These are phyloP conservation scores for Rhamnusium bicolor DNA, from an alignment of 2,888 invertebrate genomes.

Conservation along the genomic window DNA sequence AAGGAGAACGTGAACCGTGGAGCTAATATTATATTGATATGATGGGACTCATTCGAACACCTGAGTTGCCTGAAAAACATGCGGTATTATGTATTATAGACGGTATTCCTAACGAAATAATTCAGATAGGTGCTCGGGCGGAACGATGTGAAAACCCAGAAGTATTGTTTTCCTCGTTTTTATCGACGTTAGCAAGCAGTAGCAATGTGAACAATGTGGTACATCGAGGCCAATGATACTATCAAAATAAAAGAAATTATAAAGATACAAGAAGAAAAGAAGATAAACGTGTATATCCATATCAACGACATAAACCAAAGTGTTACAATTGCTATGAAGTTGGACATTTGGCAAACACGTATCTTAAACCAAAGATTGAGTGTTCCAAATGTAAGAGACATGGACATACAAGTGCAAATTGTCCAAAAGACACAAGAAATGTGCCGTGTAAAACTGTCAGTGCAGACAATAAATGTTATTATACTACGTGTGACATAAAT, in stretches of 20 bases:
- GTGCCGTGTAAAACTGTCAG: too few relatives aligned
- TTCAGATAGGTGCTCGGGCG: constrained; percentile 33
- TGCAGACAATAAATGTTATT: constrained; percentile 13
- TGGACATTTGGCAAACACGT: too few relatives aligned
- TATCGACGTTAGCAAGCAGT: neutral
- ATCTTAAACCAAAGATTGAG: constrained; percentile 4
- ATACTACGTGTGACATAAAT: too few relatives aligned
- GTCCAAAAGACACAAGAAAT: too few relatives aligned
- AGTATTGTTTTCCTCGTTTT: neutral
- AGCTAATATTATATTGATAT: constrained; percentile 9
- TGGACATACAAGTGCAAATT: constrained; percentile 1
- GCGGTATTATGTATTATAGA: too few relatives aligned
- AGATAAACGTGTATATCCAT: neutral
- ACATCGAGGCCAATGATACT: neutral
- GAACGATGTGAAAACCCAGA: constrained; percentile 34
- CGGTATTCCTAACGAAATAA: constrained; percentile 11
- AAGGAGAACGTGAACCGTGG: constrained; percentile 21
- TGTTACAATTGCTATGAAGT: constrained; percentile 9
- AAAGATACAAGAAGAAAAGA: too few relatives aligned
- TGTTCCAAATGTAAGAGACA: constrained; percentile 10
- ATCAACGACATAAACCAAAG: neutral
- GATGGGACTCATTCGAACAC: constrained; percentile 15
- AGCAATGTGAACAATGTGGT: too few relatives aligned
- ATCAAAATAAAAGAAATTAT: neutral
- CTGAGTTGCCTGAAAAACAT: neutral